Conservation (phyloP, 2,113 vertebrate species). For the Dipodomys stephensi region DNA sequence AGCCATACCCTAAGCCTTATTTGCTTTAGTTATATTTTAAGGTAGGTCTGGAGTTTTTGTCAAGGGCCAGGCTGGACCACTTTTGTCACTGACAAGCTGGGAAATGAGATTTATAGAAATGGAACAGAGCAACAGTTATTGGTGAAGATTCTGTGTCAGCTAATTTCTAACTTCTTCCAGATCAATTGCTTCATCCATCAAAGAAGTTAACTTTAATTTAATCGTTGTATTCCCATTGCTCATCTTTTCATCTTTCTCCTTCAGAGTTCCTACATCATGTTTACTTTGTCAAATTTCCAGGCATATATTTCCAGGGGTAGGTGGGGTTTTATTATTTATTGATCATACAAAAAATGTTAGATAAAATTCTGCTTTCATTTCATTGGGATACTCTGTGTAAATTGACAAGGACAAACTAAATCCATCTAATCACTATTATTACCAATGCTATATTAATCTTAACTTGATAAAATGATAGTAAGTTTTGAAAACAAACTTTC, state of each 20-base stretch:
- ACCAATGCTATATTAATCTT: neutral
- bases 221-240: neutral
- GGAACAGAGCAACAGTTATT: neutral
- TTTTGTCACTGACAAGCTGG: neutral
- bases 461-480: neutral
- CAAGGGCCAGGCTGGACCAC: too few relatives aligned
- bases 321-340: neutral
- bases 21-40: too few relatives aligned
- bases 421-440: neutral
- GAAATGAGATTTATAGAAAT: neutral
- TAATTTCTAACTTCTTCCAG: neutral
- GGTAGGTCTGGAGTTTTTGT: too few relatives aligned
- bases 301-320: neutral
- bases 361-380: neutral
- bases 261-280: neutral
- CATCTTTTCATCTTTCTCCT: neutral
- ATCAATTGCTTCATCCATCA: neutral
- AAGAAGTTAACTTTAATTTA: neutral
- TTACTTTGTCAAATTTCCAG: neutral
- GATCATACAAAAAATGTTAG: neutral
- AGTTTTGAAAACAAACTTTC: conserved; percentile 29
- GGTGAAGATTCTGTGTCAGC: neutral
- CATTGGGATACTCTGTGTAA: neutral
- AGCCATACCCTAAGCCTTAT: too few relatives aligned
- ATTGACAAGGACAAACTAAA: neutral